A percentile compares a stretch with the other conserved stretches of the same genome.
These are phyloP conservation scores for Drosophila limbata DNA, from an alignment of 2,888 invertebrate genomes.

Conservation along the genomic window DNA sequence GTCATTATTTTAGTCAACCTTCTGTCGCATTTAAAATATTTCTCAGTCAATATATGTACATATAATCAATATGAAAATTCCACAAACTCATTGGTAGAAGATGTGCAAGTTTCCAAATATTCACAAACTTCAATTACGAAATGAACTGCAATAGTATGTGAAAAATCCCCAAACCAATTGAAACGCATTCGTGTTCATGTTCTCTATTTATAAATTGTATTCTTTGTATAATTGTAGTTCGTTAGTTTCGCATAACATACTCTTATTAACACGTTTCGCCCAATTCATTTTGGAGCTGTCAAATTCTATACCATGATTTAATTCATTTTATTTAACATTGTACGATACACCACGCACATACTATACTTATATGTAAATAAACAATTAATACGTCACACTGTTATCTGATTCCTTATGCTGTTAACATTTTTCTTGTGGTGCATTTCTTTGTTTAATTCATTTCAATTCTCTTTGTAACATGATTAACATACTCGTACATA, in stretches of 20 bases:
- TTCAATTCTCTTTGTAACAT: conserved; percentile 45
- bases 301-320: conserved; percentile 45
- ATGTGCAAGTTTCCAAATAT: no score
- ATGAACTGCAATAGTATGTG: no score
- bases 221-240: conserved; percentile 79
- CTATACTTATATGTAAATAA: conserved; percentile 57
- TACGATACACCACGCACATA: conserved; percentile 58
- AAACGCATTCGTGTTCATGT: conserved; percentile 30
- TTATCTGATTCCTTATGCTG: conserved; percentile 32
- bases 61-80: no score
- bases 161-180: background rate
- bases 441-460: conserved; percentile 40
- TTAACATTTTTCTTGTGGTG: conserved; percentile 47
- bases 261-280: conserved; percentile 50
- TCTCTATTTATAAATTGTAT: conserved; percentile 78
- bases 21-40: no score
- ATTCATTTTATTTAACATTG: conserved; percentile 28
- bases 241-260: conserved; percentile 79
- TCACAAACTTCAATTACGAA: no score
- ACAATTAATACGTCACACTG: conserved; percentile 65
- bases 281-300: conserved; percentile 36
- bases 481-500: conserved; percentile 40
- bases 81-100: no score
- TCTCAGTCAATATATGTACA: no score
- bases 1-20: no score